Conservation (phyloP, 2,888 invertebrate species). For the Anagyrus pseudococci region DNA sequence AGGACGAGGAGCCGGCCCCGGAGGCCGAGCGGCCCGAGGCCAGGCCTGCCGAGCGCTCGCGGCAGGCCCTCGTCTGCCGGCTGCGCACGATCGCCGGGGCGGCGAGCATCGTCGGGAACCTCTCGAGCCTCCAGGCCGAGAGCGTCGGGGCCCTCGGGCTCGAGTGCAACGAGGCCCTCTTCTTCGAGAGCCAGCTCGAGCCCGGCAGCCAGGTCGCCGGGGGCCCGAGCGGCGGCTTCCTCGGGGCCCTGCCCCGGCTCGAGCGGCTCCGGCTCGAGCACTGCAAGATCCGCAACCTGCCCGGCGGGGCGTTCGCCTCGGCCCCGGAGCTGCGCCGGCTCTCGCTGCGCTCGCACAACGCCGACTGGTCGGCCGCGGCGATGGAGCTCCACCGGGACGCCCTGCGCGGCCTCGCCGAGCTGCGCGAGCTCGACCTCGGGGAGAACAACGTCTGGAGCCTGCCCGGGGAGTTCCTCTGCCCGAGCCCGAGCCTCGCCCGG, state of each 20-base stretch:
- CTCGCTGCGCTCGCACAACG: constrained; percentile 76
- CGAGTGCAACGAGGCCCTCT: constrained; percentile 77
- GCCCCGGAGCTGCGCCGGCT: constrained; percentile 72
- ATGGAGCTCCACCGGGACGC: constrained; percentile 77
- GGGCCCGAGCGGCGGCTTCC: constrained; percentile 63
- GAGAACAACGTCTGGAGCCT: constrained; percentile 81
- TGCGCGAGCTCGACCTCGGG: constrained; percentile 74
- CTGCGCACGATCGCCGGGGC: constrained; percentile 76
- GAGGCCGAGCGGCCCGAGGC: constrained; percentile 25
- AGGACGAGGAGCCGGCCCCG: constrained; percentile 64
- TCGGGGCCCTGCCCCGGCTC: constrained; percentile 70
- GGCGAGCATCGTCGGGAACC: constrained; percentile 72
- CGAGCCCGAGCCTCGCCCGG: constrained; percentile 71
- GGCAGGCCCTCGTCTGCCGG: constrained; percentile 71
- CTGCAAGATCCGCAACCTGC: constrained; percentile 79
- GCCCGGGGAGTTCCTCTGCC: constrained; percentile 76
- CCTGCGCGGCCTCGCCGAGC: constrained; percentile 72
- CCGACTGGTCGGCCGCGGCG: constrained; percentile 81
- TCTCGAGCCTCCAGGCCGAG: constrained; percentile 71
- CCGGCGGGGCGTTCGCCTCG: constrained; percentile 73
- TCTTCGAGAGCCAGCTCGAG: constrained; percentile 75
- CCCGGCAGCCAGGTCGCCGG: constrained; percentile 49
- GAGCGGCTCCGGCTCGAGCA: constrained; percentile 75
- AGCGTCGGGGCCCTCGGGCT: constrained; percentile 72
- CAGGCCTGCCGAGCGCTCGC: constrained; percentile 44